These are phyloP conservation scores for Anagrus nilaparvatae DNA, from an alignment of 1,140 invertebrate genomes.

Conservation along the genomic window DNA sequence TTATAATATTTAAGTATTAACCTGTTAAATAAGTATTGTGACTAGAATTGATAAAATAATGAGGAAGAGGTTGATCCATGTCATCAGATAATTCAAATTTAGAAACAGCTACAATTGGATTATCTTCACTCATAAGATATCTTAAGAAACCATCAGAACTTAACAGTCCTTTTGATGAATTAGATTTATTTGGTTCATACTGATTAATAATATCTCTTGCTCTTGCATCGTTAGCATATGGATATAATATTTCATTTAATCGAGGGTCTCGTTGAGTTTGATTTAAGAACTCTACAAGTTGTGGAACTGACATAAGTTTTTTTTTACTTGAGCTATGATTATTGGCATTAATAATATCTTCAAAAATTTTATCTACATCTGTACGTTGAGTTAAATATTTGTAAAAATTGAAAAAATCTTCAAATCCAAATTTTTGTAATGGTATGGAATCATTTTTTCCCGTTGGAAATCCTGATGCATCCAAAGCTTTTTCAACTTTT, in stretches of 20 bases:
- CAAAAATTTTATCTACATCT: constrained; percentile 86
- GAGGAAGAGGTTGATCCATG: constrained; percentile 90
- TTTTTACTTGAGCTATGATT: constrained; percentile 60
- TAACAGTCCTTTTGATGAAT: constrained; percentile 66
- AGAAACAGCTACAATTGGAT: constrained; percentile 78
- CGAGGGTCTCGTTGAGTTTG: constrained; percentile 89
- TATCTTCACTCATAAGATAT: constrained; percentile 92
- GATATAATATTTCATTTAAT: constrained; percentile 94
- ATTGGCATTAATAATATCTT: constrained; percentile 63
- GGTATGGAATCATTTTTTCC: constrained; percentile 82
- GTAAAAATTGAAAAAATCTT: constrained; percentile 91
- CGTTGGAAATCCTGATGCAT: constrained; percentile 71
- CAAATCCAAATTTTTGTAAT: constrained; percentile 80
- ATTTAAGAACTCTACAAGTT: constrained; percentile 93
- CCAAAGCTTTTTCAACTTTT: constrained; percentile 84
- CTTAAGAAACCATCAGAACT: constrained; percentile 87
- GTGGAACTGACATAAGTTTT: constrained; percentile 73
- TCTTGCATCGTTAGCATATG: constrained; percentile 76
- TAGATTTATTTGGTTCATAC: constrained; percentile 83
- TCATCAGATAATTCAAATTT: constrained; percentile 87
- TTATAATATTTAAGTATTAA: constrained; percentile 24
- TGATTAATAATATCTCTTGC: constrained; percentile 83
- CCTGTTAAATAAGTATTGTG: constrained; percentile 96
- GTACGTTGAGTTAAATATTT: constrained; percentile 75
- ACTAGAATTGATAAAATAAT: constrained; percentile 98